Conservation (phyloP, 2,797 vertebrate genomes). For the Tragopan temminckii region DNA sequence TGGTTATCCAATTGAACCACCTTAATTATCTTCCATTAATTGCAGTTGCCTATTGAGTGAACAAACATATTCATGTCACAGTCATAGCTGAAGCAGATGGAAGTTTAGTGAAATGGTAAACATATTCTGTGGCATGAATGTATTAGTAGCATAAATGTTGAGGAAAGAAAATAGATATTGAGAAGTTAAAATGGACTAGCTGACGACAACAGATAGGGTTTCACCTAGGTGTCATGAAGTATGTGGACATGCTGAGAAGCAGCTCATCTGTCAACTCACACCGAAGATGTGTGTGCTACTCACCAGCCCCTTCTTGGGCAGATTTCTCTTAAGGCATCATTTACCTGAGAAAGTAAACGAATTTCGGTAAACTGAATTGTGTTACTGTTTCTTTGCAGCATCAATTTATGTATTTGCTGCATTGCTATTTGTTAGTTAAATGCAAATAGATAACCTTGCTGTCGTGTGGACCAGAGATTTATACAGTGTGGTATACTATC, state of each 20-base stretch:
- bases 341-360: not conserved
- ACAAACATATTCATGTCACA: not conserved
- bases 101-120: not conserved
- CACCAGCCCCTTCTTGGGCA: not conserved
- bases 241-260: not conserved
- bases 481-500: not conserved
- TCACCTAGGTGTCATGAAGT: not conserved
- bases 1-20: not conserved
- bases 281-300: fast-evolving
- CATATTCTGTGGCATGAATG: not conserved
- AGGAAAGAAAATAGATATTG: not conserved
- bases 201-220: not conserved
- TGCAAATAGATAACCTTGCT: not conserved
- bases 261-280: not conserved
- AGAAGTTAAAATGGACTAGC: not conserved
- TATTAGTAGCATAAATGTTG: not conserved
- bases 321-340: not conserved
- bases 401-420: not conserved
- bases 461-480: not conserved
- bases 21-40: not conserved
- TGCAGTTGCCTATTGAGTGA: not conserved
- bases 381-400: not conserved
- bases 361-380: not conserved
- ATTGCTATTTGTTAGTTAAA: not conserved
- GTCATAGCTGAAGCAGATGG: not conserved